Conservation (phyloP, 2,888 invertebrate genomes). For the Hipparchia semele region DNA sequence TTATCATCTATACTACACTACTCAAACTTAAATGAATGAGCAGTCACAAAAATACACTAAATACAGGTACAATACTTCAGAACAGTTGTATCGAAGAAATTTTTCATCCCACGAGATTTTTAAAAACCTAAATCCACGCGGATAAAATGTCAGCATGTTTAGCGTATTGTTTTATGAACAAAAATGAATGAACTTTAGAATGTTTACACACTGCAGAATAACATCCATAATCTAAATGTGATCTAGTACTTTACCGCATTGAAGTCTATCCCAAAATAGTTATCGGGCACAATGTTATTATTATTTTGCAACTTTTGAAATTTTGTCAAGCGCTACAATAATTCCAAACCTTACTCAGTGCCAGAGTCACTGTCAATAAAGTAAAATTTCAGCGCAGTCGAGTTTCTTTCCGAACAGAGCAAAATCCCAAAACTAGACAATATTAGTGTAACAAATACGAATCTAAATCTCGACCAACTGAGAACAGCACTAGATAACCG, state of each 20-base stretch:
- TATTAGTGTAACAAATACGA: slow-evolving; percentile 42
- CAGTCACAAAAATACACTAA: no score
- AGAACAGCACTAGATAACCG: slow-evolving; percentile 46
- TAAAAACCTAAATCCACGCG: no score
- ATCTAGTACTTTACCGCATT: no score
- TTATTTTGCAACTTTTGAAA: background rate
- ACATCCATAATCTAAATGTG: background rate
- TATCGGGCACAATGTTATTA: background rate
- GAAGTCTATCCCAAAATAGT: background rate
- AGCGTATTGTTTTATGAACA: no score
- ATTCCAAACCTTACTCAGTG: background rate
- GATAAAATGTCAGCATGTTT: no score
- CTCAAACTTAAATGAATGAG: no score
- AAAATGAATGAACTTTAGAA: no score
- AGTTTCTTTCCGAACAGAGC: slow-evolving; percentile 18
- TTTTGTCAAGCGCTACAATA: background rate
- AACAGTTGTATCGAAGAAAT: no score
- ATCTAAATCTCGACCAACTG: slow-evolving; percentile 51
- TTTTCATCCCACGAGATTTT: no score
- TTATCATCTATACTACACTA: background rate
- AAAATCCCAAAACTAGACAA: slow-evolving; percentile 29
- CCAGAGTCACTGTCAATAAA: slow-evolving; percentile 17
- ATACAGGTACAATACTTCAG: no score
- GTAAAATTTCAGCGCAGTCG: slow-evolving; percentile 25
- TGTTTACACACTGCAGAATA: no score